phyloP scores from a whole-genome alignment of 2,797 vertebrate species.

The Pygocentrus nattereri region DNA sequence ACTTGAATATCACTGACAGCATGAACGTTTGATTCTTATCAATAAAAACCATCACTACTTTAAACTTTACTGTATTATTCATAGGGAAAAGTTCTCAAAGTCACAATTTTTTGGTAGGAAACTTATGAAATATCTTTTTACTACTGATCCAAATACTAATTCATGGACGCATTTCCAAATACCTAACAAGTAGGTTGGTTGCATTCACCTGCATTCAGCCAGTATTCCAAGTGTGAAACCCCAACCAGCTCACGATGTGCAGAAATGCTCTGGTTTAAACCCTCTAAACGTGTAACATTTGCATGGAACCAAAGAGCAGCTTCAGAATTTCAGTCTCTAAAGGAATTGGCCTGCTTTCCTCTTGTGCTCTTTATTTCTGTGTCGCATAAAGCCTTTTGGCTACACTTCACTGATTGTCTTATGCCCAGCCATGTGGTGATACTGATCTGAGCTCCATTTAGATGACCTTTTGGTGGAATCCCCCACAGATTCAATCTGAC shows the following conservation, averaged over 20 bases:
- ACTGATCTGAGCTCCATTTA: constrained; percentile 44
- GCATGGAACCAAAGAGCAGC: constrained; percentile 38
- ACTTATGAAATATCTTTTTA: neutral
- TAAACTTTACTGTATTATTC: no score
- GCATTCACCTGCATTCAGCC: neutral
- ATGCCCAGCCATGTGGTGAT: constrained; percentile 20
- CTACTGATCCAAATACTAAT: neutral
- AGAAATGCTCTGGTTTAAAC: constrained; percentile 1
- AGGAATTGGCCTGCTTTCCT: constrained; percentile 45
- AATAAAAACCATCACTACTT: no score
- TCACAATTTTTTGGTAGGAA: neutral
- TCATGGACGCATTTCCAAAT: neutral
- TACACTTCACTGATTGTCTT: constrained; percentile 51
- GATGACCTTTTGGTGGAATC: constrained; percentile 58
- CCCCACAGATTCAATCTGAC: constrained; percentile 32
- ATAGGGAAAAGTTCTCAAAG: neutral
- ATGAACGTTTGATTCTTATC: no score
- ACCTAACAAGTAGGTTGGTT: neutral
- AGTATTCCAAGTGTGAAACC: neutral
- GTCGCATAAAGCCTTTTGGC: constrained; percentile 47
- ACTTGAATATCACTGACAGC: no score
- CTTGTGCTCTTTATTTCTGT: constrained; percentile 47
- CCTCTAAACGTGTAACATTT: constrained; percentile 45
- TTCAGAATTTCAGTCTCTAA: constrained; percentile 23
- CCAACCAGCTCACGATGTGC: neutral